Evolutionary conservation across 2,113 vertebrate species (phyloP).

Genomic region (Platichthys flesus): DNA sequence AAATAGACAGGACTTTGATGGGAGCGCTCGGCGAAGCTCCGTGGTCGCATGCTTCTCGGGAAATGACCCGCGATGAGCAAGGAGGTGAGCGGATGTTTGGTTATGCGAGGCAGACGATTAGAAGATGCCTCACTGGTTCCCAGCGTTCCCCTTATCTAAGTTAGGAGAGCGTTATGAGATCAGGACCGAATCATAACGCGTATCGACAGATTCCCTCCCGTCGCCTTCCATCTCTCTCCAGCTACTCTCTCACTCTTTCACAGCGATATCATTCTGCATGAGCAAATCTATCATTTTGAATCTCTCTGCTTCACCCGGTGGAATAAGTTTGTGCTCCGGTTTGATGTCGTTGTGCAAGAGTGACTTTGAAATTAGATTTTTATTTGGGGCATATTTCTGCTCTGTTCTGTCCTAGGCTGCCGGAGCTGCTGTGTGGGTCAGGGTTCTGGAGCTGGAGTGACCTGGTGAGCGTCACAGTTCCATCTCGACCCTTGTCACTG

Average conservation of each 20-base stretch:
- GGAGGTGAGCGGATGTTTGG: slow-evolving; percentile 54
- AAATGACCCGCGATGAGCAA: slow-evolving; percentile 54
- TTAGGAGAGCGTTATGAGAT: slow-evolving; percentile 35
- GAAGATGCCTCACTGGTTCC: slow-evolving; percentile 29
- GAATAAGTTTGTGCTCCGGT: slow-evolving; percentile 30
- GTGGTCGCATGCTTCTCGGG: slow-evolving; percentile 41
- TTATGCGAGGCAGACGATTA: slow-evolving; percentile 53
- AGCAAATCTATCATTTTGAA: slow-evolving; percentile 44
- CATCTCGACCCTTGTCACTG: slow-evolving; percentile 42
- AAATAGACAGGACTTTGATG: slow-evolving; percentile 61
- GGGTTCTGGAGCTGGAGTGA: no score
- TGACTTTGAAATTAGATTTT: slow-evolving; percentile 49
- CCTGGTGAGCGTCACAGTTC: slow-evolving; percentile 15
- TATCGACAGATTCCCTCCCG: slow-evolving; percentile 56
- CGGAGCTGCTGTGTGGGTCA: no score
- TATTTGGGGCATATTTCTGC: not conserved
- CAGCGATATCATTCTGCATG: slow-evolving; percentile 46
- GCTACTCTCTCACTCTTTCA: slow-evolving; percentile 36
- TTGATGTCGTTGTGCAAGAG: slow-evolving; percentile 28
- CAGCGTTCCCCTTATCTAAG: slow-evolving; percentile 28
- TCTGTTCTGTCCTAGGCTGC: not conserved
- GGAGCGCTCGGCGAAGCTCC: slow-evolving; percentile 9
- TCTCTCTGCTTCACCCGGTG: slow-evolving; percentile 36
- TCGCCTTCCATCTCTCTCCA: slow-evolving; percentile 25
- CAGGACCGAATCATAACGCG: slow-evolving; percentile 52